Evolutionary conservation across 2,888 invertebrate genomes (phyloP).

Genomic region (Hylaea fasciaria): DNA sequence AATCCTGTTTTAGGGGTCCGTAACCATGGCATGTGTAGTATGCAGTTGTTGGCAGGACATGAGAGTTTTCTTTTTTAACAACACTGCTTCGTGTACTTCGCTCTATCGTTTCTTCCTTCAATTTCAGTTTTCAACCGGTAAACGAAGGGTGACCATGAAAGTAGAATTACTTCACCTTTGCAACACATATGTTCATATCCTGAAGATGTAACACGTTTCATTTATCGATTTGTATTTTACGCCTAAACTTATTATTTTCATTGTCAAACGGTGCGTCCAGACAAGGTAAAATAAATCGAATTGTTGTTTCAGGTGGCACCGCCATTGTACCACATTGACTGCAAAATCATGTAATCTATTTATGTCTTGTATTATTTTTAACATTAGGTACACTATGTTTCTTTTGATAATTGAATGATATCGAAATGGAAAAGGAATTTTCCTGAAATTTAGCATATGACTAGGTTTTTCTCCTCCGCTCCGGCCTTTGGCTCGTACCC

Average conservation of each 20-base stretch:
- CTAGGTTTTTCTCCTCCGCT: no score
- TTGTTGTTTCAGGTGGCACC: constrained; percentile 34
- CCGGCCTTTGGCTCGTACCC: neutral
- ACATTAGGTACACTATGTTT: neutral
- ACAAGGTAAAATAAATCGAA: constrained; percentile 24
- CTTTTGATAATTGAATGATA: no score
- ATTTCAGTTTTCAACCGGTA: no score
- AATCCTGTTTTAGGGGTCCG: constrained; percentile 29
- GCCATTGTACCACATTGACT: constrained; percentile 26
- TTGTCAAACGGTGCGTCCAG: constrained; percentile 23
- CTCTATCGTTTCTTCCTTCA: no score
- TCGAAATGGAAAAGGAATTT: no score
- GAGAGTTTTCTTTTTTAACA: no score
- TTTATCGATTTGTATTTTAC: constrained; percentile 18
- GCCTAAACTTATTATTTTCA: constrained; percentile 16
- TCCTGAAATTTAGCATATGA: no score
- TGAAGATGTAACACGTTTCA: neutral
- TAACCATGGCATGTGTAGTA: constrained; percentile 4
- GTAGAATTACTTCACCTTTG: no score
- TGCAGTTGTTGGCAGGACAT: constrained; percentile 10
- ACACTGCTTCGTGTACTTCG: no score
- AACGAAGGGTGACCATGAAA: no score
- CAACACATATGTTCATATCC: no score
- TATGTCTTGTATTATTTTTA: constrained; percentile 10
- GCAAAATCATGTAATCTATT: constrained; percentile 27